A percentile compares a stretch with the other conserved stretches of the same genome.
Evolutionary conservation across 1,140 invertebrate genomes (phyloP).

Genomic region (Steinernema feltiae): DNA sequence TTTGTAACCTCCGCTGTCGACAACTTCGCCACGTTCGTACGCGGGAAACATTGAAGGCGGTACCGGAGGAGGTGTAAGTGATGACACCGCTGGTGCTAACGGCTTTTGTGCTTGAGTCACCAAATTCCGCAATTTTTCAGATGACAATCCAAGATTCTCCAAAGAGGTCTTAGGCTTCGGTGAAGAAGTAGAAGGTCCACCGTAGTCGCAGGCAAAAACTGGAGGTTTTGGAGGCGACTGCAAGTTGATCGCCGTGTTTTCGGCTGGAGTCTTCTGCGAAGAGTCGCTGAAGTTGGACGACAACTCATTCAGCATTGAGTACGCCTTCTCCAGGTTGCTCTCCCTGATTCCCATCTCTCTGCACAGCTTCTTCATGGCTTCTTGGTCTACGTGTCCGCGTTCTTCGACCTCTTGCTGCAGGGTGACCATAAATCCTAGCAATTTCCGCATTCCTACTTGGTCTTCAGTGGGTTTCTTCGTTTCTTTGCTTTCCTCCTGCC

Average conservation of each 20-base stretch:
- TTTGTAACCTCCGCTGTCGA: not conserved
- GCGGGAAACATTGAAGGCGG: not conserved
- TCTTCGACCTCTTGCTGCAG: not conserved
- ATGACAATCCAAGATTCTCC: not conserved
- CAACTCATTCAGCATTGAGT: not conserved
- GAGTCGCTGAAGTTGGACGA: not conserved
- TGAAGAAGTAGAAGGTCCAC: not conserved
- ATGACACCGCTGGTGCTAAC: not conserved
- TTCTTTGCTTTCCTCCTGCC: not conserved
- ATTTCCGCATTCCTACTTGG: not conserved
- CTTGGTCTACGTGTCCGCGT: not conserved
- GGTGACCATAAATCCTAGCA: constrained; percentile 2
- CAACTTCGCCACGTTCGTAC: too few species aligned
- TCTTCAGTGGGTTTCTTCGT: not conserved
- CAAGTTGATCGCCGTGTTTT: not conserved
- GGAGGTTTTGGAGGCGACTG: not conserved
- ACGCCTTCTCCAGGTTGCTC: not conserved
- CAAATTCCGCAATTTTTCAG: not conserved
- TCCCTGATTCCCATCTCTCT: not conserved
- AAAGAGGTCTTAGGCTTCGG: not conserved
- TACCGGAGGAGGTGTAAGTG: not conserved
- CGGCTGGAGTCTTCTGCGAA: not conserved
- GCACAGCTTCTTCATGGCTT: constrained; percentile 2
- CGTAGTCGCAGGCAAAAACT: not conserved
- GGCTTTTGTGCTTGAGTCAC: not conserved